Base-by-base conservation (phyloP, 2,113 vertebrate species). In the Struthio camelus region DNA sequence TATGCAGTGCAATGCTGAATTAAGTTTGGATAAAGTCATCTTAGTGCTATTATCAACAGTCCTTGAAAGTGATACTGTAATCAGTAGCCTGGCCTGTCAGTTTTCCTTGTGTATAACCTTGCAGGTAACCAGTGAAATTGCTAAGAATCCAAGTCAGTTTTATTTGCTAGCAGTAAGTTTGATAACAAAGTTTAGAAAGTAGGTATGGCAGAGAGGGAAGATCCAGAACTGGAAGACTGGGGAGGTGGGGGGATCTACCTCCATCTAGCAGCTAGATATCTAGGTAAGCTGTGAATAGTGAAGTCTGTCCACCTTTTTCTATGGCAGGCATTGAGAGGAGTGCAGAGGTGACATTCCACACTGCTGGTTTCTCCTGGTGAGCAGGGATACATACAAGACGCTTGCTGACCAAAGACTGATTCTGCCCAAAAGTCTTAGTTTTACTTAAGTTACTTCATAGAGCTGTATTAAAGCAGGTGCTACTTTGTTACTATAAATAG, bases 161-260 rank as follows among this genome's bases (percentile, higher is more conserved):
- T 64, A 17, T 2, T 75, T 0, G 0, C 36, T 69, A 27, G 34
- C 5, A 9, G 17, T 50, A 48, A 56, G 20, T 59, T 72, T 91
- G 65, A 23, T 51, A 34, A 15, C 28, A 18, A 73, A 28, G 11
- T 51, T 85, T 83, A n/a, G 78, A 65, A 77, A 69, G 65, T 18
- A 81, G 59, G 4, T 78, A 9, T 4, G 2, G 8, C 40, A 6
- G 32, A 64, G 69, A n/a, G 53, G 23, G 32, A 71, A 42, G 32
- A 79, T 53, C 66, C 5, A 34, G 40, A 80, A 50, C 15, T 32
- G 34, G 28, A 30, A 38, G 44, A 32, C 62, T 73, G 38, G 3
- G 23, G 4, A 0, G 14, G 2, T 56, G 25, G 3, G 2, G 5
- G 11, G 2, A 66, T 17, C 51, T 67, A 67, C 16, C 18, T 58